Evolutionary conservation across 2,888 invertebrate genomes (phyloP), one percentile per base, ranked within the genome.

Genomic region (Saturnia pavonia): DNA sequence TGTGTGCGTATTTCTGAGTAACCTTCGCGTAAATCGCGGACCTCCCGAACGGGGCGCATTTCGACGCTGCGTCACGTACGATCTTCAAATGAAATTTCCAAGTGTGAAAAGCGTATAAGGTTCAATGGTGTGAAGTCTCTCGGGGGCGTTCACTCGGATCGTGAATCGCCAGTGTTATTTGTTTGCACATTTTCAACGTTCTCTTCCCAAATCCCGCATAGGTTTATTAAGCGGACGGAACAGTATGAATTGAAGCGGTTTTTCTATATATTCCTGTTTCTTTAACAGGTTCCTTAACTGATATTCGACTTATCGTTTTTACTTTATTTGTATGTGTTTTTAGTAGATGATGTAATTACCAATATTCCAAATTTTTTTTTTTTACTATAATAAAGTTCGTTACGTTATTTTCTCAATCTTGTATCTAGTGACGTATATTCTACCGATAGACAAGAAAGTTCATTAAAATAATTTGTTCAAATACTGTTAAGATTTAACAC

Each of bases 71-170:
- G 80, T 87, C 93, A 93, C 93, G 93, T 93, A 91, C 89, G 75
- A 81, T 80, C 85, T 76, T 85, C 86, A 88, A 92, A 92, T 91
- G 89, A 91, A 92, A 91, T 91, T 91, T 89, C 87, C 85, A 85
- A 89, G 87, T 83, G 85, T 65, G 40, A 40, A 65, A 83, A 86
- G 83, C 82, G 84, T 82, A 84, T 82, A 83, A 78, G 80, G 82
- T 81, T 81, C 80, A 76, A 76, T 78, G 75, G 80, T 73, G 76
- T 77, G 75, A 74, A 74, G 74, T 83, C 87, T 81, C 83, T 45
- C 72, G 70, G 86, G 84, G 80, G 74, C 75, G 77, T 79, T 84
- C 80, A 75, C 79, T 77, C 76, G 75, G 74, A 78, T 80, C 77
- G 77, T 79, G 82, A 85, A 87, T 82, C 77, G 82, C 76, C 76